phyloP scores from a whole-genome alignment of 1,140 invertebrate genomes.

The Plutomurus gul region DNA sequence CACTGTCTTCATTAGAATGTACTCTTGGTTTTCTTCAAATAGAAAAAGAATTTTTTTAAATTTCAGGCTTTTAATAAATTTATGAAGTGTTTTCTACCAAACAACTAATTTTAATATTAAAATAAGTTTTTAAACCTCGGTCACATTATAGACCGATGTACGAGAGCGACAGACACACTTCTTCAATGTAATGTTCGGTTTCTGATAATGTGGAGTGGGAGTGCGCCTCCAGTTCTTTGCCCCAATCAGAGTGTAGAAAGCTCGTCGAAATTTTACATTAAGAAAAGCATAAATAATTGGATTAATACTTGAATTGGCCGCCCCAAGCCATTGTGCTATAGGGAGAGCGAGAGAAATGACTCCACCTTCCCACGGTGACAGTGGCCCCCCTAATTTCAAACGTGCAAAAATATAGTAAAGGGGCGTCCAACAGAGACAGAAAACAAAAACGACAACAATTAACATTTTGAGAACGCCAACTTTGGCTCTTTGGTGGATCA shows the following conservation, averaged over 20 bases:
- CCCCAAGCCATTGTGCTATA: conserved; percentile 69
- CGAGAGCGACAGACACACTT: not conserved
- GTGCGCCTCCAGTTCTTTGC: not conserved
- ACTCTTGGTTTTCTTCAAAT: no score
- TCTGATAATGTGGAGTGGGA: conserved; percentile 35
- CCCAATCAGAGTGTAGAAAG: conserved; percentile 59
- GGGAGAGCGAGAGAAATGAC: conserved; percentile 61
- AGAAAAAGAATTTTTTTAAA: no score
- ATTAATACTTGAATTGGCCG: conserved; percentile 62
- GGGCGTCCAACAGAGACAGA: conserved; percentile 70
- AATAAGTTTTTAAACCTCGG: conserved; percentile 12
- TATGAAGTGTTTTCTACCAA: not conserved
- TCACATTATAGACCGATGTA: conserved; percentile 37
- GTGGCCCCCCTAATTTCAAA: conserved; percentile 58
- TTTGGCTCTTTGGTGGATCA: conserved; percentile 54
- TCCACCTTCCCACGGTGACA: conserved; percentile 54
- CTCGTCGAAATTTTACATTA: conserved; percentile 68
- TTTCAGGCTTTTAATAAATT: no score
- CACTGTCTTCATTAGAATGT: no score
- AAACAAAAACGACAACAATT: conserved; percentile 66
- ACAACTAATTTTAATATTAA: not conserved
- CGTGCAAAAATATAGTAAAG: conserved; percentile 64
- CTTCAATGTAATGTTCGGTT: conserved; percentile 29
- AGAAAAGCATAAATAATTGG: conserved; percentile 70
- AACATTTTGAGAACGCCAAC: conserved; percentile 69